phyloP scores from a whole-genome alignment of 2,797 vertebrate genomes.

The Catharus ustulatus region DNA sequence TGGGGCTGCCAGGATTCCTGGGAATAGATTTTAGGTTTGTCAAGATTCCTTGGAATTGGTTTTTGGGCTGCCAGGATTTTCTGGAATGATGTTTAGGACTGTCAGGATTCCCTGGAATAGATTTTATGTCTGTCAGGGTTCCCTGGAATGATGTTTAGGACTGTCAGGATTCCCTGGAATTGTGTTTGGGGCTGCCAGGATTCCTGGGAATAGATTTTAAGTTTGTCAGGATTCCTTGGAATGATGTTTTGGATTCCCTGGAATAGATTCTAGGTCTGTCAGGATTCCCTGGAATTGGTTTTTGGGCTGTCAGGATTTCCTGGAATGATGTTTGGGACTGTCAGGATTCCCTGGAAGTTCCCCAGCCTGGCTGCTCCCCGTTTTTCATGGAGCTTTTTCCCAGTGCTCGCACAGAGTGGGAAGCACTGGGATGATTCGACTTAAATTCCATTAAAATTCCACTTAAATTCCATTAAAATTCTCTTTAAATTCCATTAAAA shows the following conservation, averaged over 20 bases:
- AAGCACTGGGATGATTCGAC: neutral
- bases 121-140: too few relatives aligned
- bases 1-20: too few relatives aligned
- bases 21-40: too few relatives aligned
- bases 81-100: fast-evolving
- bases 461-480: fast-evolving
- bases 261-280: too few relatives aligned
- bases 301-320: neutral
- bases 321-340: neutral
- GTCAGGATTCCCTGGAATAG: neutral
- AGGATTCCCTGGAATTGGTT: neutral
- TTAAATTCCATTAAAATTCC: too few relatives aligned
- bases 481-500: too few relatives aligned
- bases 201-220: neutral
- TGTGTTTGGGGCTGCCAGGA: neutral
- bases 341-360: neutral
- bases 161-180: neutral
- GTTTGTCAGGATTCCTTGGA: too few relatives aligned
- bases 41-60: too few relatives aligned
- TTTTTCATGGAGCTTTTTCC: neutral
- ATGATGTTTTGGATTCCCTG: too few relatives aligned
- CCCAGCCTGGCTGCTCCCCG: neutral
- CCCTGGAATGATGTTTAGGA: fast-evolving
- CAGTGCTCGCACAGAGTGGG: neutral
- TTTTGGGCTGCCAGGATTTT: neutral